Base-by-base conservation (phyloP, 2,113 vertebrate genomes). In the Helogale parvula region DNA sequence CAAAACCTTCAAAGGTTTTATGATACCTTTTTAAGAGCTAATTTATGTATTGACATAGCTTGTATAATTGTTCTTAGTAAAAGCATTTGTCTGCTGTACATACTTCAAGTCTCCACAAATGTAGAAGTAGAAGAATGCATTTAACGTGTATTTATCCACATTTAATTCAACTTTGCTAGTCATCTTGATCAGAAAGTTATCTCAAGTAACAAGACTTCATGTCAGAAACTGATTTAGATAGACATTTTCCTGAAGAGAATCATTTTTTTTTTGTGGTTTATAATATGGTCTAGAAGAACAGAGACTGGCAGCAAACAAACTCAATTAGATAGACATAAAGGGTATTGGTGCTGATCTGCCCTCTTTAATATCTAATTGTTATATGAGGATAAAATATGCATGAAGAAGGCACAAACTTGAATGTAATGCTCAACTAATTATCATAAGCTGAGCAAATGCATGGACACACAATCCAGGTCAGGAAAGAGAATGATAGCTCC, bases 211-310 rank as follows among this genome's bases (percentile, higher is more conserved):
- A 10, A 91, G 23, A 77, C 23, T 35, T 41, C n/a, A 41, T 57
- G 7, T 71, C 57, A 85, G 74, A 85, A 93, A 81, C 27, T 65
- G 57, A 65, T 76, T 85, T 80, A 80, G 21, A 31, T 63, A 63
- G 77, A 57, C 60, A 27, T 23, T 79, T 87, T 88, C 83, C 54
- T 88, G 71, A 76, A 86, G 38, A 71, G 13, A 84, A 50, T 74
- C 92, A 7, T 13, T 88, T 94, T 87, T 88, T 94, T 87, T 88
- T 90, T 50, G 31, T 94, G n/a, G 33, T 47, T 88, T 77, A 65
- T 77, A n/a, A 65, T 71, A 76, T 50, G 9, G 9, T 41, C 12
- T 92, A 47, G 19, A 93, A 41, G 29, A 89, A 91, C 10, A 92
- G 41, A 82, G 14, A 33, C 2, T 31, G 69, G 25, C 2, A 81